Conservation (phyloP, 1,140 invertebrate species). For the Zaprionus ornatus region DNA sequence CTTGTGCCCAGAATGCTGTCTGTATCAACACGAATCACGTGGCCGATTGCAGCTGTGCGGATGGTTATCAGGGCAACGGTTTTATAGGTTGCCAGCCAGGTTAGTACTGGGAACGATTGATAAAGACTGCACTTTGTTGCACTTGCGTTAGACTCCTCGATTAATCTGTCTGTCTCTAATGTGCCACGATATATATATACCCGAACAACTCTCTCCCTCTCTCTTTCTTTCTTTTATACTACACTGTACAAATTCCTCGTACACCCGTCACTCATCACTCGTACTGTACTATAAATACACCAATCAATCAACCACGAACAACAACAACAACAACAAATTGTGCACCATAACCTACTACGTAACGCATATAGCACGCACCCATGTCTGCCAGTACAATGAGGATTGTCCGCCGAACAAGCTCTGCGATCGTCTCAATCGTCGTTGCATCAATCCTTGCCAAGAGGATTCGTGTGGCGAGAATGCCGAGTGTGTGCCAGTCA, state of each 20-base stretch:
- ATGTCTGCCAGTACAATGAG: conserved; percentile 94
- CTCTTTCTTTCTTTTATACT: conserved; percentile 60
- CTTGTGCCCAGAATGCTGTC: conserved; percentile 92
- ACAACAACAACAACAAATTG: conserved; percentile 40
- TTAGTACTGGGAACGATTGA: conserved; percentile 83
- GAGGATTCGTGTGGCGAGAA: conserved; percentile 93
- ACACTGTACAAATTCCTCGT: conserved; percentile 76
- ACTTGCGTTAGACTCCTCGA: conserved; percentile 45
- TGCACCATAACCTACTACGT: conserved; percentile 79
- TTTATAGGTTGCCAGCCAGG: conserved; percentile 90
- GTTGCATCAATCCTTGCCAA: conserved; percentile 92
- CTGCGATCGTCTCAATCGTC: conserved; percentile 91
- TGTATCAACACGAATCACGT: conserved; percentile 95
- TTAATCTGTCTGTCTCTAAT: conserved; percentile 55
- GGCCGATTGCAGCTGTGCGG: conserved; percentile 92
- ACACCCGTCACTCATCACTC: conserved; percentile 47
- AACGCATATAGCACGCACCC: conserved; percentile 85
- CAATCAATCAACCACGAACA: conserved; percentile 10
- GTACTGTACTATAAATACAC: conserved; percentile 70
- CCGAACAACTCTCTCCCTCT: conserved; percentile 47
- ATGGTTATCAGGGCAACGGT: conserved; percentile 94
- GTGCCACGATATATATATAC: conserved; percentile 48
- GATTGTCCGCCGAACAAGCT: conserved; percentile 92
- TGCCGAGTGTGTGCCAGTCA: conserved; percentile 90
- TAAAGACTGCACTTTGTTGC: conserved; percentile 26